These are phyloP conservation scores for Onthophagus sagittarius DNA, from an alignment of 2,888 invertebrate genomes.

Conservation along the genomic window DNA sequence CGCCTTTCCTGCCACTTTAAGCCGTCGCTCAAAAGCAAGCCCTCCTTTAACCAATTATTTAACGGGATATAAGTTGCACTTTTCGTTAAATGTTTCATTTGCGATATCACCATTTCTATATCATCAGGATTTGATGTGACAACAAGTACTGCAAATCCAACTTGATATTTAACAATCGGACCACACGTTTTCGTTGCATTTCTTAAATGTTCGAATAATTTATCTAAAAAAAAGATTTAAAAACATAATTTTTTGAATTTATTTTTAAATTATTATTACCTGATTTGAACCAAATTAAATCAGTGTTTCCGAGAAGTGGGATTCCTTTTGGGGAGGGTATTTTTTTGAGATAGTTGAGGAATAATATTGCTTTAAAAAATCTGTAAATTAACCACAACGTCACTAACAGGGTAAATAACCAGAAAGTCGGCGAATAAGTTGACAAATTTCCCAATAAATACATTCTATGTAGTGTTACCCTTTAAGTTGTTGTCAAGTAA, in stretches of 20 bases:
- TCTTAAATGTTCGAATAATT: slow-evolving; percentile 21
- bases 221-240: background rate
- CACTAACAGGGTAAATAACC: background rate
- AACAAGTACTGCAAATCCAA: slow-evolving; percentile 36
- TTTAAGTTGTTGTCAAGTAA: no score
- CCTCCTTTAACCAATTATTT: slow-evolving; percentile 43
- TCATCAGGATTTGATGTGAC: slow-evolving; percentile 49
- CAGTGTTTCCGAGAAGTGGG: slow-evolving; percentile 27
- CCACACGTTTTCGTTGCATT: slow-evolving; percentile 15
- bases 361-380: background rate
- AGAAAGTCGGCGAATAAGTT: background rate
- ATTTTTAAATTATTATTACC: slow-evolving; percentile 18
- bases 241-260: background rate
- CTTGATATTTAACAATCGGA: background rate
- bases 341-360: slow-evolving; percentile 10
- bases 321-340: slow-evolving; percentile 28
- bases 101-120: slow-evolving; percentile 48
- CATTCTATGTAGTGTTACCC: background rate
- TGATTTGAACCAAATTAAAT: slow-evolving; percentile 20
- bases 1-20: slow-evolving; percentile 59
- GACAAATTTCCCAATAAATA: background rate
- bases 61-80: slow-evolving; percentile 38
- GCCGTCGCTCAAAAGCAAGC: slow-evolving; percentile 43
- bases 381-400: background rate
- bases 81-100: slow-evolving; percentile 39